Percentiles rank a stretch among this genome's conserved stretches.
These are phyloP conservation scores for Lagodon rhomboides DNA, from an alignment of 2,797 vertebrate species.

Conservation along the genomic window DNA sequence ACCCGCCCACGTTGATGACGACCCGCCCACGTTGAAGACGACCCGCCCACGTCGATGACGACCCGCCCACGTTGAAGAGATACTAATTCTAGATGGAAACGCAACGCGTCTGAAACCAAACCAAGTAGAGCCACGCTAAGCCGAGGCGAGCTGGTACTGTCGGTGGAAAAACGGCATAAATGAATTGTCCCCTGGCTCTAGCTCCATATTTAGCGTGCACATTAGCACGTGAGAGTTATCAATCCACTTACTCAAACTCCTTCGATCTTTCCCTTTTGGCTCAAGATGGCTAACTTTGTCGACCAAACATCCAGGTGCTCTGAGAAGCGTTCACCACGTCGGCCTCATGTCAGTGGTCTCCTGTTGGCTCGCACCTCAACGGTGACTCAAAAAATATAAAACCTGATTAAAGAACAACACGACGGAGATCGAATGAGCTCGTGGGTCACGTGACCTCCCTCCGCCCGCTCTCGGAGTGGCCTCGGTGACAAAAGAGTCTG, in stretches of 20 bases:
- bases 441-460: slow-evolving; percentile 11
- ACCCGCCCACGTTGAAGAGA: too few species aligned
- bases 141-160: too few species aligned
- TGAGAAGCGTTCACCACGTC: neutral
- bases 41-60: too few species aligned
- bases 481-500: slow-evolving; percentile 84
- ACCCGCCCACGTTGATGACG: too few species aligned
- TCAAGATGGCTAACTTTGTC: neutral
- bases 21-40: too few species aligned
- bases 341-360: neutral
- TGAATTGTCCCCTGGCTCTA: neutral
- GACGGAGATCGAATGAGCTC: neutral
- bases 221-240: neutral
- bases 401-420: neutral
- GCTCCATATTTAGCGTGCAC: neutral
- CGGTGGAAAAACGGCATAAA: too few species aligned
- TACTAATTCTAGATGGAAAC: too few species aligned
- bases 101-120: too few species aligned
- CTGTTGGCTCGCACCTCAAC: neutral
- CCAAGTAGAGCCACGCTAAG: too few species aligned
- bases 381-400: neutral
- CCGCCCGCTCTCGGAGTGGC: slow-evolving; percentile 2
- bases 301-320: neutral
- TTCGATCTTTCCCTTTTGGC: neutral
- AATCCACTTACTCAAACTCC: neutral